Percentiles rank a stretch among this genome's conserved stretches.
These are phyloP conservation scores for Lethocerus indicus DNA, from an alignment of 1,140 invertebrate genomes.

Conservation along the genomic window DNA sequence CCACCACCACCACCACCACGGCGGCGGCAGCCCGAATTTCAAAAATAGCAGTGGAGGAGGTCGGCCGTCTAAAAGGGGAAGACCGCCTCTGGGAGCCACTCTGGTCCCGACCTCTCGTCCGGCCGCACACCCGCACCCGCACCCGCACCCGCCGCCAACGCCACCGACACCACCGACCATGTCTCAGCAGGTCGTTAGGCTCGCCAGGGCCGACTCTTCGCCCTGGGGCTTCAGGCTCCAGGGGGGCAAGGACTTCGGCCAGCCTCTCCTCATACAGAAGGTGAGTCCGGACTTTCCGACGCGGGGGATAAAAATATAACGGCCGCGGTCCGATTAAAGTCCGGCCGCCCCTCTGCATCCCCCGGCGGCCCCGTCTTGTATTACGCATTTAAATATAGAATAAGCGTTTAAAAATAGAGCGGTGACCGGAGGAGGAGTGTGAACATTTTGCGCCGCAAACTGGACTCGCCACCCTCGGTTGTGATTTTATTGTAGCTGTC, in stretches of 20 bases:
- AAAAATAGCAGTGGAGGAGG: conserved; percentile 16
- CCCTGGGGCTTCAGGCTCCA: conserved; percentile 88
- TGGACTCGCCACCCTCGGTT: too few relatives aligned
- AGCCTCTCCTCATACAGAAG: conserved; percentile 81
- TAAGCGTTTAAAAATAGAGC: too few relatives aligned
- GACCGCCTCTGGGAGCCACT: too few relatives aligned
- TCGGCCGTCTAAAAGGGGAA: conserved; percentile 10
- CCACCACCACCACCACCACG: background rate
- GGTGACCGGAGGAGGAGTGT: too few relatives aligned
- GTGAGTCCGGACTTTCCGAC: conserved; percentile 44
- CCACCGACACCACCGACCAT: background rate
- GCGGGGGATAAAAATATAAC: too few relatives aligned
- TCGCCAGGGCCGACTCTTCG: conserved; percentile 65
- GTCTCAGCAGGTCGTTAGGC: conserved; percentile 59
- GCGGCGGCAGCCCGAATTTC: conserved; percentile 14
- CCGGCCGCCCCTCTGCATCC: too few relatives aligned
- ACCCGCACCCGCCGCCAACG: background rate
- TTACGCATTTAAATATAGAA: too few relatives aligned
- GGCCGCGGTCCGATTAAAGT: too few relatives aligned
- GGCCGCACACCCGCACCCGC: too few relatives aligned
- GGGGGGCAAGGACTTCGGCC: conserved; percentile 85
- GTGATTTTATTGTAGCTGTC: too few relatives aligned
- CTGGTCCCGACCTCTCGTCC: background rate
- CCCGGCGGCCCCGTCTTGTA: too few relatives aligned
- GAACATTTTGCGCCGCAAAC: too few relatives aligned